Percentiles rank a stretch among this genome's conserved stretches.
Evolutionary conservation across 2,113 vertebrate genomes (phyloP).

Genomic region (Scolopax mira): DNA sequence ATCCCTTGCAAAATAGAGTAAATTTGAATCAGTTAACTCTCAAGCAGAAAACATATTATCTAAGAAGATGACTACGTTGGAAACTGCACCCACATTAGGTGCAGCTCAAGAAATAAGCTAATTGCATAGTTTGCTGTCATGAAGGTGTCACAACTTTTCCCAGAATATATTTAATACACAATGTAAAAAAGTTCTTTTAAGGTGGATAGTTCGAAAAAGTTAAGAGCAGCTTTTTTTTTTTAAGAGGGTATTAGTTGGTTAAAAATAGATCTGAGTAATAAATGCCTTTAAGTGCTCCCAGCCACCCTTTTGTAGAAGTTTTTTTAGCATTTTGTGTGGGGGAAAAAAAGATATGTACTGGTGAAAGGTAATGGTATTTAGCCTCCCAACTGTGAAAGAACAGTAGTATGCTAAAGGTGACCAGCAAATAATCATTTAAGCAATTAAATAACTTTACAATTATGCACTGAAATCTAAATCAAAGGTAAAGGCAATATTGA

Average conservation of each 20-base stretch:
- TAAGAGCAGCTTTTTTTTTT: not conserved
- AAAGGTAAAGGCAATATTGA: not conserved
- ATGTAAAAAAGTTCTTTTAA: not conserved
- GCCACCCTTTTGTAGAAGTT: not conserved
- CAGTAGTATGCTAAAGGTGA: not conserved
- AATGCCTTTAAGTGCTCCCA: conserved; percentile 29
- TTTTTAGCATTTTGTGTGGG: not conserved
- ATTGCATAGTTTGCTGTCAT: not conserved
- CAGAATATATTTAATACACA: not conserved
- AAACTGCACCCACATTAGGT: not conserved
- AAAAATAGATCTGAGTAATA: conserved; percentile 49
- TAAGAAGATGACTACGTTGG: not conserved
- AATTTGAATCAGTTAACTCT: not conserved
- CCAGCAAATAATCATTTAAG: not conserved
- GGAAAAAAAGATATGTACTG: not conserved
- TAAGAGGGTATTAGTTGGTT: conserved; percentile 4
- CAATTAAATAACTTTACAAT: not conserved
- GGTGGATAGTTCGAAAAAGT: conserved; percentile 1
- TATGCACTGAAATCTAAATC: not conserved
- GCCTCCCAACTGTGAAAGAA: not conserved
- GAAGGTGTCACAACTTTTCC: not conserved
- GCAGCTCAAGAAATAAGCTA: not conserved
- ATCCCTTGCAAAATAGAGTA: not conserved
- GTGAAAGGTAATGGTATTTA: not conserved
- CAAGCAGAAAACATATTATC: not conserved